Evolutionary conservation across 2,113 vertebrate species (phyloP).

Genomic region (Pelusios castaneus): DNA sequence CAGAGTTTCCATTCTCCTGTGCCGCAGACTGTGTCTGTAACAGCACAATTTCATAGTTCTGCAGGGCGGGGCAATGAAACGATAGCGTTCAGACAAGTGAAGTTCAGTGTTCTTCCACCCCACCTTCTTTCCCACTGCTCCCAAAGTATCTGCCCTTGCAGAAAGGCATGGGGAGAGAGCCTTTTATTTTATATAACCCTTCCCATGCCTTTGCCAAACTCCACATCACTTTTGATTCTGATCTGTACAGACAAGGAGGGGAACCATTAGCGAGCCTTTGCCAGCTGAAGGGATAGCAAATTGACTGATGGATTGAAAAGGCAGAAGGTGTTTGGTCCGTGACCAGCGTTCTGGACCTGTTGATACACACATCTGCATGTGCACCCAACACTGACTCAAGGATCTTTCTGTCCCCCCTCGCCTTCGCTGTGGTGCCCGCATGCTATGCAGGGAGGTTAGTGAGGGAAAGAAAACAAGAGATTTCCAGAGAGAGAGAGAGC

Average conservation of each 20-base stretch:
- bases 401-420: not conserved
- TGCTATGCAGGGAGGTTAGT: not conserved
- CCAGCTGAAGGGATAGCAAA: not conserved
- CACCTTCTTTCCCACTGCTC: not conserved
- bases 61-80: not conserved
- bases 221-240: not conserved
- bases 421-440: not conserved
- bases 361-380: not conserved
- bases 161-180: not conserved
- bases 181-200: not conserved
- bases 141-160: not conserved
- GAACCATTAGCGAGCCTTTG: not conserved
- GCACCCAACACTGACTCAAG: not conserved
- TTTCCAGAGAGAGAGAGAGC: not conserved
- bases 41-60: not conserved
- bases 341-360: not conserved
- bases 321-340: not conserved
- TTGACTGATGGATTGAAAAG: not conserved
- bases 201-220: not conserved
- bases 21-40: constrained; percentile 22
- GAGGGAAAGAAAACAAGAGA: not conserved
- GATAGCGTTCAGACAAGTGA: not conserved
- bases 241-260: not conserved
- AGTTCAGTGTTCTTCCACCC: not conserved
- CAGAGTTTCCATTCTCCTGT: constrained; percentile 28